Conservation (phyloP, 2,113 vertebrate genomes). For the Elaphurus davidianus region DNA sequence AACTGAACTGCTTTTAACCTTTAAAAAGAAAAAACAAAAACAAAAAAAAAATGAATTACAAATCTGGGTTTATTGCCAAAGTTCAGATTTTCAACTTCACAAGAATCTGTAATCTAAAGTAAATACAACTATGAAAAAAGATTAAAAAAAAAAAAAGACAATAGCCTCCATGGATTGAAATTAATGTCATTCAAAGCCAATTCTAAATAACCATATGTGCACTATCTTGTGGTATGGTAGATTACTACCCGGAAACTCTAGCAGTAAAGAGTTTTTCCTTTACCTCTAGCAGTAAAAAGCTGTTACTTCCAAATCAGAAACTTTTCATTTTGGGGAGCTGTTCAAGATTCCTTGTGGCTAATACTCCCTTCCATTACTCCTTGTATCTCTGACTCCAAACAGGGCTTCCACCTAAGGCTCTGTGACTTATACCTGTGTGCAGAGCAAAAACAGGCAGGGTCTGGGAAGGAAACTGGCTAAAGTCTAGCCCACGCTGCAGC, state of each 20-base stretch:
- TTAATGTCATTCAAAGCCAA: constrained; percentile 11
- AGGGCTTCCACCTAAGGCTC: neutral
- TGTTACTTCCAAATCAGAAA: neutral
- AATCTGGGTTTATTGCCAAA: neutral
- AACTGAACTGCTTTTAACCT: constrained; percentile 51
- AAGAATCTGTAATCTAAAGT: constrained; percentile 30
- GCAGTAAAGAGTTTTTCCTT: neutral
- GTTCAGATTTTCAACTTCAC: constrained; percentile 30
- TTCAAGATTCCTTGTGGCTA: neutral
- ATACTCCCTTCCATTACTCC: neutral
- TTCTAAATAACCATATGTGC: neutral
- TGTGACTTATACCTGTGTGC: neutral
- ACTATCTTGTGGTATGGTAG: neutral
- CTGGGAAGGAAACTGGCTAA: neutral
- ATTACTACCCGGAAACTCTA: neutral
- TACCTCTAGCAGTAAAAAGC: neutral
- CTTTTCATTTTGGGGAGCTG: neutral
- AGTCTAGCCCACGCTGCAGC: neutral
- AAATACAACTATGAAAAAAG: neutral
- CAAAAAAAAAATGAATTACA: constrained; percentile 10
- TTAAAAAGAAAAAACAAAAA: constrained; percentile 25
- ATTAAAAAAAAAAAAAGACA: neutral
- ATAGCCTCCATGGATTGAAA: neutral
- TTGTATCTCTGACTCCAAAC: neutral
- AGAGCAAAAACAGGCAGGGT: neutral